Evolutionary conservation across 2,888 invertebrate genomes (phyloP).

Genomic region (Hemistola chrysoprasaria): DNA sequence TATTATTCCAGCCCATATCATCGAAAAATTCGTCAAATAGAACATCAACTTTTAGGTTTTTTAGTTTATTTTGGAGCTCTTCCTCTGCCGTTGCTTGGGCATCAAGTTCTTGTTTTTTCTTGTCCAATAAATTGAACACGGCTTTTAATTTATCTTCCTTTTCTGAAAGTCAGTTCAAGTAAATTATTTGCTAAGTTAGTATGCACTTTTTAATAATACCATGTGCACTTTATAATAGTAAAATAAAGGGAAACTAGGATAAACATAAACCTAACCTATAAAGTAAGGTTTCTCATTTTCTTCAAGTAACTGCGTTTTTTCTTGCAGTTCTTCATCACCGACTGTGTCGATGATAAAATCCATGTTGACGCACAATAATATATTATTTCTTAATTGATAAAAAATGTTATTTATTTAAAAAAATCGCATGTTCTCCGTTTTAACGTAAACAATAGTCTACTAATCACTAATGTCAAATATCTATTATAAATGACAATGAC

Average conservation of each 20-base stretch:
- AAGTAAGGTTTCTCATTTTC: slow-evolving; percentile 57
- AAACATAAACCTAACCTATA: slow-evolving; percentile 58
- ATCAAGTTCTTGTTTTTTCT: slow-evolving; percentile 63
- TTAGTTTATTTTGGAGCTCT: slow-evolving; percentile 54
- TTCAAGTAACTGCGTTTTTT: slow-evolving; percentile 51
- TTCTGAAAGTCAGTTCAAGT: no score
- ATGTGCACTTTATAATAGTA: no score
- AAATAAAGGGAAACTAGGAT: not conserved
- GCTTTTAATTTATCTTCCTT: slow-evolving; percentile 52
- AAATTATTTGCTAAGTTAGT: no score
- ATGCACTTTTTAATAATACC: no score
- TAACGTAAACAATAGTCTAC: no score
- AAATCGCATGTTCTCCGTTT: slow-evolving; percentile 1
- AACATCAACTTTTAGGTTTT: slow-evolving; percentile 55
- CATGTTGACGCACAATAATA: slow-evolving; percentile 52
- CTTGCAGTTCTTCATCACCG: slow-evolving; percentile 71
- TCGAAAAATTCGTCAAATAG: slow-evolving; percentile 64
- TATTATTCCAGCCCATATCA: slow-evolving; percentile 67
- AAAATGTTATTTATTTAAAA: not conserved
- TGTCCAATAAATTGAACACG: slow-evolving; percentile 58
- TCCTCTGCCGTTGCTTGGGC: slow-evolving; percentile 46
- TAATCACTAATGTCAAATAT: no score
- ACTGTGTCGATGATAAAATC: slow-evolving; percentile 82
- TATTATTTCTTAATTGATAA: no score
- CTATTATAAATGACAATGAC: no score